Percentiles rank a stretch among this genome's conserved stretches.
These are phyloP conservation scores for Acridotheres tristis DNA, from an alignment of 2,797 vertebrate genomes.

Conservation along the genomic window DNA sequence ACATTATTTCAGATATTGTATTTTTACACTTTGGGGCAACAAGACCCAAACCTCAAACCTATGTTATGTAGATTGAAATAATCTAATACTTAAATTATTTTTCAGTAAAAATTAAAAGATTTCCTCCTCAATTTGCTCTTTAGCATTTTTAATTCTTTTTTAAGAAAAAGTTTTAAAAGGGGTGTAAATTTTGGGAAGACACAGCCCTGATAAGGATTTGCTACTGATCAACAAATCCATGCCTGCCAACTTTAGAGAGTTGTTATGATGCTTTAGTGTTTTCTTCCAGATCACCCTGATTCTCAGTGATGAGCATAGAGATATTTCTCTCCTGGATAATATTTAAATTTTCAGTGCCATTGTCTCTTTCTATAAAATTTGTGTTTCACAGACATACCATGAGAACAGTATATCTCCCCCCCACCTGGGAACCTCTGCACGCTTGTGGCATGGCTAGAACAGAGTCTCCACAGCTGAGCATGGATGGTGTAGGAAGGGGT, in stretches of 20 bases:
- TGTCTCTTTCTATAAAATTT: not conserved
- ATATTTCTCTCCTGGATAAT: not conserved
- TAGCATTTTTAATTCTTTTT: not conserved
- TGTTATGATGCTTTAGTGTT: not conserved
- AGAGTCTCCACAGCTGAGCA: not conserved
- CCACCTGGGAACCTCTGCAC: not conserved
- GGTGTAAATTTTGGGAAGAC: not conserved
- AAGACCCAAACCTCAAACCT: not conserved
- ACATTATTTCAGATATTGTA: not conserved
- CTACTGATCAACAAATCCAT: not conserved
- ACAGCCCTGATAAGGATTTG: not conserved
- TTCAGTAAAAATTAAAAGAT: not conserved
- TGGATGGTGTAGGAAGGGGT: not conserved
- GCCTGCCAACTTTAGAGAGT: not conserved
- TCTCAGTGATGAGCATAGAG: not conserved
- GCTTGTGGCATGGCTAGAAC: rapidly evolving
- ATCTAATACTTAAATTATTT: not conserved
- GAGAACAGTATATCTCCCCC: not conserved
- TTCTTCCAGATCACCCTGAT: not conserved
- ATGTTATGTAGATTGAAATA: not conserved
- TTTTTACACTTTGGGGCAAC: not conserved
- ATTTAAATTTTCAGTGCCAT: not conserved
- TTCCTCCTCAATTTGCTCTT: not conserved
- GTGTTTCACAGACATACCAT: not conserved
- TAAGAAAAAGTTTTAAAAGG: not conserved